Base-by-base conservation (phyloP, 2,888 invertebrate genomes). In the Scaptomyza caliginosa region DNA sequence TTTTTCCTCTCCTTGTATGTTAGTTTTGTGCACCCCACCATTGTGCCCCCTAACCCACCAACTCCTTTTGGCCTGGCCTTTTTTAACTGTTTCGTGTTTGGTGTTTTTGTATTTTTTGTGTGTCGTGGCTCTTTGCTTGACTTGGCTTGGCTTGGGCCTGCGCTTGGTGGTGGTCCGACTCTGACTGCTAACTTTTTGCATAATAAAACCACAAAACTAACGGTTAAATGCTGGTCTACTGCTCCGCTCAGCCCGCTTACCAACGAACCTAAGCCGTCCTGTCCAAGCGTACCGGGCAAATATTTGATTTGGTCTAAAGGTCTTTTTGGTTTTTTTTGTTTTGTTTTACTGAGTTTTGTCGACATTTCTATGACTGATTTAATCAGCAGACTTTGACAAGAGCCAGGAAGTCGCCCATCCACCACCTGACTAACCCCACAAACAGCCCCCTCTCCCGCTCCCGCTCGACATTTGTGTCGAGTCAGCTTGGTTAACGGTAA, bases 171-270 rank as follows among this genome's bases (percentile, higher is more conserved):
- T 81, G 81, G 81, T 85, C 81, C 79, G 66, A 71, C 74, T 70
- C 60, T 42, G 45, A 59, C 60, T 67, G 58, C 50, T 34, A 43
- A 69, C 38, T 72, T 81, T 67, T 86, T 85, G 84, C 84, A 89
- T 89, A 89, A 89, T 89, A 89, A 84, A 83, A 79, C 88, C 86
- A 78, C 88, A 85, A 87, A 87, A 79, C 77, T 86, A 84, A 84
- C 83, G 86, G 83, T 84, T 84, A 85, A 80, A 89, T 84, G 83
- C 71, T 81, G 83, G 67, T 52, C 67, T 74, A 39, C 58, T 13
- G 24, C 11, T 16, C 19, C 11, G 21, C 5, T 13, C 21, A 4
- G 0, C 7, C 10, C 43, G 8, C 30, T 21, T 6, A n/a, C 42
- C n/a, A 2, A 10, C 45, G n/a, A 23, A 26, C 49, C 48, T 48